A percentile compares a stretch with the other conserved stretches of the same genome.
These are phyloP conservation scores for Caiman crocodilus DNA, from an alignment of 2,797 vertebrate genomes.

Conservation along the genomic window DNA sequence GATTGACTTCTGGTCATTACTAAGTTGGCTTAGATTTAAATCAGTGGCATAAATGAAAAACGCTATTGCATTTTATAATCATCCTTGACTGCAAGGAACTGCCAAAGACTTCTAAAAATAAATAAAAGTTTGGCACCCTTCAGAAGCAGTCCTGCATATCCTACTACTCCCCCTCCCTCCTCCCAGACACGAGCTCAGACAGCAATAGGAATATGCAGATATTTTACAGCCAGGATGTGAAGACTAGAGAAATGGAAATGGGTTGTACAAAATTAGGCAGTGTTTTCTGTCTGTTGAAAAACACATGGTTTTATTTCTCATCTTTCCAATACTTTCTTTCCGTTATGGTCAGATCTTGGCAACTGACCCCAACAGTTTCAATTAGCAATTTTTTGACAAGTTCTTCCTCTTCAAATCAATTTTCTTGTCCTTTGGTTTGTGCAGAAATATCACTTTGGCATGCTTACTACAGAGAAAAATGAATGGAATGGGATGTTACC, in stretches of 20 bases:
- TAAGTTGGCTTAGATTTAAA: background rate
- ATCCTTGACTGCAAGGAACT: background rate
- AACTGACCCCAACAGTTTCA: background rate
- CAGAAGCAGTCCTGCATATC: background rate
- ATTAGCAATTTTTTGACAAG: background rate
- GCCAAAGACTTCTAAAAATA: background rate
- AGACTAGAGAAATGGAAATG: background rate
- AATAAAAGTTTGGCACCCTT: background rate
- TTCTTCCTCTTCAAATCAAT: background rate
- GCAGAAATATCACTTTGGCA: background rate
- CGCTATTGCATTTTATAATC: background rate
- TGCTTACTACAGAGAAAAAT: conserved; percentile 15
- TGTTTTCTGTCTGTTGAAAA: background rate
- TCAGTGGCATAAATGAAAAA: background rate
- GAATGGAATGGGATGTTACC: background rate
- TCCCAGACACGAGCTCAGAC: background rate
- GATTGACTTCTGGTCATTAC: background rate
- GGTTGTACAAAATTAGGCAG: conserved; percentile 5
- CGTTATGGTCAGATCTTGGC: background rate
- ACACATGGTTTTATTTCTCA: conserved; percentile 2
- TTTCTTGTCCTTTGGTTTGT: background rate
- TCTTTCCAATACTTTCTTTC: background rate
- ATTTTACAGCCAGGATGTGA: background rate
- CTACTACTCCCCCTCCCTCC: background rate
- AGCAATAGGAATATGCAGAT: background rate